Conservation (phyloP, 2,888 invertebrate species). For the Polymixis flavicincta region DNA sequence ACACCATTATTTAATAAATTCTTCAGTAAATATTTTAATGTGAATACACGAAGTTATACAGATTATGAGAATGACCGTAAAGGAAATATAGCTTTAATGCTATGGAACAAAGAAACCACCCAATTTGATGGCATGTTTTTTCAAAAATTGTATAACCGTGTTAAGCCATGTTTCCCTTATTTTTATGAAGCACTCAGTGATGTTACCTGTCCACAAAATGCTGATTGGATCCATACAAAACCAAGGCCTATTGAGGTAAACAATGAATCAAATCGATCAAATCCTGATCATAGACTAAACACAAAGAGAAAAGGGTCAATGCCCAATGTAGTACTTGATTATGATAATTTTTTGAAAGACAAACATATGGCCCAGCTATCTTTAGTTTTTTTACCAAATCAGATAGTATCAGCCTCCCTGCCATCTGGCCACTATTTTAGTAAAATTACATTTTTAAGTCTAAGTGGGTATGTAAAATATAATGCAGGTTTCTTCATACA, state of each 20-base stretch:
- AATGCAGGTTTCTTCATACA: slow-evolving; percentile 78
- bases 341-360: slow-evolving; percentile 75
- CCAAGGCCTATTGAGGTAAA: slow-evolving; percentile 54
- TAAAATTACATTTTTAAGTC: slow-evolving; percentile 81
- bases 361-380: slow-evolving; percentile 72
- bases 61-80: slow-evolving; percentile 61
- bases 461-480: slow-evolving; percentile 71
- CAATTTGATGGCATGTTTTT: slow-evolving; percentile 79
- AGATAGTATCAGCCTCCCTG: slow-evolving; percentile 70
- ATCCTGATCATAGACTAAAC: slow-evolving; percentile 24
- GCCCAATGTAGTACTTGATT: slow-evolving; percentile 73
- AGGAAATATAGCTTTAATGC: slow-evolving; percentile 75
- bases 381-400: slow-evolving; percentile 69
- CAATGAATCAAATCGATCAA: slow-evolving; percentile 1
- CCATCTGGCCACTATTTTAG: slow-evolving; percentile 74
- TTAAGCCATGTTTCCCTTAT: slow-evolving; percentile 76
- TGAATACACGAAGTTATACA: slow-evolving; percentile 59
- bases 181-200: slow-evolving; percentile 59
- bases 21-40: slow-evolving; percentile 73
- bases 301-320: slow-evolving; percentile 72
- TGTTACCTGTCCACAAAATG: slow-evolving; percentile 57
- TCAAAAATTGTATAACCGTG: slow-evolving; percentile 67
- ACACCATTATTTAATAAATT: slow-evolving; percentile 74
- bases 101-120: slow-evolving; percentile 78
- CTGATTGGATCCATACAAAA: slow-evolving; percentile 73